These are phyloP conservation scores for Hydractinia symbiolongicarpus DNA, from an alignment of 30 jellyfish, hydroid and myxozoan genomes.

Conservation along the genomic window DNA sequence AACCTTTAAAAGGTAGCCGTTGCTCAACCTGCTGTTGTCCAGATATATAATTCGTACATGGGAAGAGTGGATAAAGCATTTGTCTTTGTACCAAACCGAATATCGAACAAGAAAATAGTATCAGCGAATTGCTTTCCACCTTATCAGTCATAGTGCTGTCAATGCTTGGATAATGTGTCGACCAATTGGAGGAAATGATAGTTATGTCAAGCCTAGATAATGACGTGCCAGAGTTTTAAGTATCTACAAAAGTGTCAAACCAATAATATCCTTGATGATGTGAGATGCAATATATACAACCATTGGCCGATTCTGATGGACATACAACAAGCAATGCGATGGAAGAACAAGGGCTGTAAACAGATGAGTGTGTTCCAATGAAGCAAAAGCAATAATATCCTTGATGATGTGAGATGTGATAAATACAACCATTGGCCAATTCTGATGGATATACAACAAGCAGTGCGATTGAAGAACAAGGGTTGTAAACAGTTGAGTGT, in stretches of 20 bases:
- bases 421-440: neutral
- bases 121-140: conserved; percentile 47
- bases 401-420: neutral
- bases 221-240: conserved; percentile 23
- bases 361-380: too few relatives aligned
- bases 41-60: conserved; percentile 15
- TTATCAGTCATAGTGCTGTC: conserved; percentile 24
- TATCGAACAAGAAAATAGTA: conserved; percentile 37
- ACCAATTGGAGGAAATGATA: conserved; percentile 36
- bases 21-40: conserved; percentile 6
- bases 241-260: too few relatives aligned
- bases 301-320: conserved; percentile 5
- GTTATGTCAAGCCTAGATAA: conserved; percentile 4
- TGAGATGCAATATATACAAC: neutral
- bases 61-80: conserved; percentile 18
- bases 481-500: too few relatives aligned
- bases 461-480: too few relatives aligned
- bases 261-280: neutral
- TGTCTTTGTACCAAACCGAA: conserved; percentile 46
- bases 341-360: too few relatives aligned
- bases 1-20: too few relatives aligned
- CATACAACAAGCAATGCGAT: neutral
- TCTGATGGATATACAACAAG: neutral
- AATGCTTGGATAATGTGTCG: conserved; percentile 14
- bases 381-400: too few relatives aligned